Percentiles rank a stretch among this genome's conserved stretches.
These are phyloP conservation scores for Orientallactaga sibirica DNA, from an alignment of 2,797 vertebrate species.

Conservation along the genomic window DNA sequence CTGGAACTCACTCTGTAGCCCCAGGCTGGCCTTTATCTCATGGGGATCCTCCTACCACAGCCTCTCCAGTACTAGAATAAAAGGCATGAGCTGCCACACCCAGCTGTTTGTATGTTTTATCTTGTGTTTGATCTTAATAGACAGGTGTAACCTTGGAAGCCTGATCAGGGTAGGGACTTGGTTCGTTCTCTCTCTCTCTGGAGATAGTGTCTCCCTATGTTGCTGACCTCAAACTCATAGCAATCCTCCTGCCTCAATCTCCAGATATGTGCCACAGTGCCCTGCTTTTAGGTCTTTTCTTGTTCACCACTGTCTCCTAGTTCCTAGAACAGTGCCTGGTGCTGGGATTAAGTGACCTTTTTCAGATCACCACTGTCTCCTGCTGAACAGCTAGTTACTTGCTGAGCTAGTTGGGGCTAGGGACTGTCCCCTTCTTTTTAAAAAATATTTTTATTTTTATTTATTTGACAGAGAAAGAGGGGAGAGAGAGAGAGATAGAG, in stretches of 20 bases:
- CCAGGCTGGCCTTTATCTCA: no score
- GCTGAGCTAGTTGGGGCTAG: not conserved
- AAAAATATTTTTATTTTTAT: no score
- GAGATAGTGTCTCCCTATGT: not conserved
- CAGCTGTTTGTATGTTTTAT: not conserved
- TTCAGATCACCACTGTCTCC: not conserved
- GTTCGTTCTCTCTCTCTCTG: not conserved
- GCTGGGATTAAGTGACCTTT: no score
- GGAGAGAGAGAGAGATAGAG: no score
- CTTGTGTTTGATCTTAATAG: not conserved
- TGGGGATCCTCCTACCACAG: no score
- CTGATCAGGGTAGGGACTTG: not conserved
- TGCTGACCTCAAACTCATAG: not conserved
- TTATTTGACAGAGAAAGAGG: no score
- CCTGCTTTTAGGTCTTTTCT: slow-evolving; percentile 19
- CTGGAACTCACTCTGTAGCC: no score
- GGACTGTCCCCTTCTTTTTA: not conserved
- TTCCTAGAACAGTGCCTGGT: not conserved
- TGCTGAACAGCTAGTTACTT: no score
- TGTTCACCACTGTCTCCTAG: not conserved
- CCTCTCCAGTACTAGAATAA: no score
- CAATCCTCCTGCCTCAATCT: not conserved
- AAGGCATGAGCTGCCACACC: no score
- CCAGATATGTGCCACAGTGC: not conserved
- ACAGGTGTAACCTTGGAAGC: not conserved